Percentiles rank a stretch among this genome's conserved stretches.
Conservation (phyloP, 2,888 invertebrate species). For the Anaspis maculata region DNA sequence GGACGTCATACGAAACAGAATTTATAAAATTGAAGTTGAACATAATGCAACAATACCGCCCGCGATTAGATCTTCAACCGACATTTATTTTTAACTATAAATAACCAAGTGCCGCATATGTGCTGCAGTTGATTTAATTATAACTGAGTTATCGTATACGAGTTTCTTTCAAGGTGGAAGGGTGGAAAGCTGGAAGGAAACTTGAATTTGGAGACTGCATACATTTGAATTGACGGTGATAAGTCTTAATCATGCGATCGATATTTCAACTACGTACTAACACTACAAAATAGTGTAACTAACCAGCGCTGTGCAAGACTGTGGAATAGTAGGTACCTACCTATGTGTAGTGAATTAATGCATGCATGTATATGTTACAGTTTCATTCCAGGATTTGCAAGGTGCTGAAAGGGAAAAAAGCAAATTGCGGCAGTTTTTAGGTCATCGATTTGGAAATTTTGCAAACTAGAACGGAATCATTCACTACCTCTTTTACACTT, state of each 20-base stretch:
- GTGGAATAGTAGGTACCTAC: too few species aligned
- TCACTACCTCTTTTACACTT: neutral
- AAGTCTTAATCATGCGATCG: conserved; percentile 14
- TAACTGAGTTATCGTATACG: conserved; percentile 6
- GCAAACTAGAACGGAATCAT: too few species aligned
- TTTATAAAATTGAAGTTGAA: too few species aligned
- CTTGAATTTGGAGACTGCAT: conserved; percentile 16
- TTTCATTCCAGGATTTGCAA: too few species aligned
- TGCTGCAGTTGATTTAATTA: conserved; percentile 9
- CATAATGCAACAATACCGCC: too few species aligned
- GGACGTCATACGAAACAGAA: too few species aligned
- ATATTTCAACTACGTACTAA: conserved; percentile 3
- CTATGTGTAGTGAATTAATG: too few species aligned
- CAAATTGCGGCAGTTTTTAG: neutral
- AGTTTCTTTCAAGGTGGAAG: conserved; percentile 1
- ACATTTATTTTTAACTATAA: conserved; percentile 3
- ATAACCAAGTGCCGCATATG: conserved; percentile 4
- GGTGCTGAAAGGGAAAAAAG: too few species aligned
- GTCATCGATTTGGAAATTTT: neutral
- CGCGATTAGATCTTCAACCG: too few species aligned
- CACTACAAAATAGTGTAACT: too few species aligned
- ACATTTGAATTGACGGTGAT: conserved; percentile 21
- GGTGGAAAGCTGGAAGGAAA: conserved; percentile 1
- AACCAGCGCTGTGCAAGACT: too few species aligned
- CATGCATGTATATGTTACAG: too few species aligned